phyloP scores from a whole-genome alignment of 1,140 invertebrate species.

The Pseudomyrmex dendroicus region DNA sequence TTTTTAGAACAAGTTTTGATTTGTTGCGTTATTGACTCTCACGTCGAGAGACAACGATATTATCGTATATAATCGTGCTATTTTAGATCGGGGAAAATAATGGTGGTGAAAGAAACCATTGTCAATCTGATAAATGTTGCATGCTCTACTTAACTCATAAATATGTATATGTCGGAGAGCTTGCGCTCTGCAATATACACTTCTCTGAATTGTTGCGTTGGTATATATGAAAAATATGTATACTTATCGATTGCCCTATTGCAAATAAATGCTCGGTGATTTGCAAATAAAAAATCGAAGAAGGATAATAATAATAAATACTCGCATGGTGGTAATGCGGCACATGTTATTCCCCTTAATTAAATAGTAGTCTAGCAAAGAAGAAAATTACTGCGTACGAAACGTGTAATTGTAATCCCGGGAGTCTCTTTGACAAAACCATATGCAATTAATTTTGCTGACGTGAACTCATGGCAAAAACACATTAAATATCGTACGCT shows the following conservation, averaged over 20 bases:
- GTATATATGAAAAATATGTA: constrained; percentile 20
- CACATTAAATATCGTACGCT: constrained; percentile 8
- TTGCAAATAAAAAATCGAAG: background rate
- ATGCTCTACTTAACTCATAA: constrained; percentile 29
- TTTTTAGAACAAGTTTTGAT: no score
- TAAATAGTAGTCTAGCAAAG: constrained; percentile 14
- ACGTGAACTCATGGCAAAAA: background rate
- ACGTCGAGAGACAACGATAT: no score
- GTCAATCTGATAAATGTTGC: constrained; percentile 56
- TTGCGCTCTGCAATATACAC: constrained; percentile 11
- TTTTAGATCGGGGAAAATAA: constrained; percentile 18
- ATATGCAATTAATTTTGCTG: background rate
- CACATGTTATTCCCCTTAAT: constrained; percentile 11
- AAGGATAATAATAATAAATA: constrained; percentile 11
- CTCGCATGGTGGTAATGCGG: background rate
- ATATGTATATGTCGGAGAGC: constrained; percentile 20
- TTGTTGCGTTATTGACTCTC: background rate
- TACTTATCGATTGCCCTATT: constrained; percentile 24
- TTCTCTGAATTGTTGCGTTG: constrained; percentile 22
- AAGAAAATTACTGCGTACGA: constrained; percentile 1
- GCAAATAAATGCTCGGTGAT: constrained; percentile 22
- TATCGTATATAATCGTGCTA: background rate
- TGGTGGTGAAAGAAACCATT: constrained; percentile 41
- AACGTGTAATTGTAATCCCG: constrained; percentile 19
- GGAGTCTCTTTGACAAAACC: constrained; percentile 10